phyloP scores from a whole-genome alignment of 2,113 vertebrate genomes.

The Dipodomys ordii region DNA sequence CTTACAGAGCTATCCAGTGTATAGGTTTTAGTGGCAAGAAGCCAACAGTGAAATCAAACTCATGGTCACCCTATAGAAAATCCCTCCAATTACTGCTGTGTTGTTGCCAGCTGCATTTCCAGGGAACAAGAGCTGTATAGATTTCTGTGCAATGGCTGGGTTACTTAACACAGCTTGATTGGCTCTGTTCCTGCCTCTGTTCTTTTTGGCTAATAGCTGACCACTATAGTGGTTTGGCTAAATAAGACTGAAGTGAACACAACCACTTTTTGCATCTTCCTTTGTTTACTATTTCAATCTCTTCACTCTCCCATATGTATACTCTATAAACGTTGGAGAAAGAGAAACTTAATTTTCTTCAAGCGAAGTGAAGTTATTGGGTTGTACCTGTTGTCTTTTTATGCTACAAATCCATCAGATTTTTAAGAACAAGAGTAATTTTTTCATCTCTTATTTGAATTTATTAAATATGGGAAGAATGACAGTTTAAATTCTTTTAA shows the following conservation, averaged over 20 bases:
- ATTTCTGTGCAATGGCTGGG: constrained; percentile 53
- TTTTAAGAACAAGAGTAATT: constrained; percentile 36
- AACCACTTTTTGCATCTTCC: not conserved
- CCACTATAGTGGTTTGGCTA: constrained; percentile 51
- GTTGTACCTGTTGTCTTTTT: not conserved
- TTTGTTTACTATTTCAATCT: too few relatives aligned
- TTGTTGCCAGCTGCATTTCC: constrained; percentile 35
- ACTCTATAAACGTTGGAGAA: too few relatives aligned
- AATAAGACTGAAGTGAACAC: constrained; percentile 44
- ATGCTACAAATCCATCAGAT: not conserved
- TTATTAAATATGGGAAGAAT: constrained; percentile 47
- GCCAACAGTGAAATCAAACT: constrained; percentile 74
- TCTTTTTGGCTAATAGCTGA: constrained; percentile 64
- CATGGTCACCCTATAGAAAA: constrained; percentile 66
- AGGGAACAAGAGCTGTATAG: constrained; percentile 51
- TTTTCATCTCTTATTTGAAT: constrained; percentile 50
- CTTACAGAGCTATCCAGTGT: constrained; percentile 55
- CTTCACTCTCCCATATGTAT: too few relatives aligned
- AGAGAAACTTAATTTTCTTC: not conserved
- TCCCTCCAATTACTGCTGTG: constrained; percentile 59
- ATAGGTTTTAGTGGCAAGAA: constrained; percentile 66
- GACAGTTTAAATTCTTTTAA: constrained; percentile 7
- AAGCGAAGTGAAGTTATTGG: not conserved
- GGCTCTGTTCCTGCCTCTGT: constrained; percentile 62
- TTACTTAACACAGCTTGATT: constrained; percentile 62